Conservation (phyloP, 2,113 vertebrate species). For the Amphiprion ocellaris region DNA sequence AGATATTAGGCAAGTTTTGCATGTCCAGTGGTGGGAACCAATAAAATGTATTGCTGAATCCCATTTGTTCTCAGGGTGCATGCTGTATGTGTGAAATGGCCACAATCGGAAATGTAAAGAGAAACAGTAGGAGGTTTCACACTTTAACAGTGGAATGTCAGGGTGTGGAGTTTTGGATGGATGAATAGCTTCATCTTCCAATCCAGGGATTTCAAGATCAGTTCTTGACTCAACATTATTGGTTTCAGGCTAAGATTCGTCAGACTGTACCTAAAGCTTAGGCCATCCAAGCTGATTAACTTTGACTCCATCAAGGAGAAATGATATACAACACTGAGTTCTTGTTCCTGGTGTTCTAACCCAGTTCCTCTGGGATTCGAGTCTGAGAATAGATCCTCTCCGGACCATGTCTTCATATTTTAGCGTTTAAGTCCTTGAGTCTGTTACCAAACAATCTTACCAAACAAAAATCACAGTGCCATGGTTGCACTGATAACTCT, state of each 20-base stretch:
- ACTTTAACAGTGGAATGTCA: not conserved
- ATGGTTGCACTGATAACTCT: not conserved
- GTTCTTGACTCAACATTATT: conserved; percentile 4
- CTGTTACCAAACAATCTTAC: not conserved
- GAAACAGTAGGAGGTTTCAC: conserved; percentile 4
- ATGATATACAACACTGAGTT: not conserved
- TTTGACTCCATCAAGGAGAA: not conserved
- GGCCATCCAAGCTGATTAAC: not conserved
- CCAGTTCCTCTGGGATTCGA: not conserved
- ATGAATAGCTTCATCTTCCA: not conserved
- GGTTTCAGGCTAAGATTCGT: not conserved
- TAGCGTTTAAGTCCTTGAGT: not conserved
- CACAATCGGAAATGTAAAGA: not conserved
- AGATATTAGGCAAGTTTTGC: not conserved
- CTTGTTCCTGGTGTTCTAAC: not conserved
- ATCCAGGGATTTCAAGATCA: not conserved
- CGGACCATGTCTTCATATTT: conserved; percentile 5
- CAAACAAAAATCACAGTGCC: not conserved
- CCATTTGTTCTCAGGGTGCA: not conserved
- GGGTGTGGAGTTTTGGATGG: not conserved
- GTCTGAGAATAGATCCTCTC: conserved; percentile 18
- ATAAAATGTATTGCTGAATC: not conserved
- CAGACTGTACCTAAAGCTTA: not conserved
- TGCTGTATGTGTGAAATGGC: no score
- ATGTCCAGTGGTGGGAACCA: not conserved